These are phyloP conservation scores for Bovichtus diacanthus DNA, from an alignment of 2,797 vertebrate genomes.

Conservation along the genomic window DNA sequence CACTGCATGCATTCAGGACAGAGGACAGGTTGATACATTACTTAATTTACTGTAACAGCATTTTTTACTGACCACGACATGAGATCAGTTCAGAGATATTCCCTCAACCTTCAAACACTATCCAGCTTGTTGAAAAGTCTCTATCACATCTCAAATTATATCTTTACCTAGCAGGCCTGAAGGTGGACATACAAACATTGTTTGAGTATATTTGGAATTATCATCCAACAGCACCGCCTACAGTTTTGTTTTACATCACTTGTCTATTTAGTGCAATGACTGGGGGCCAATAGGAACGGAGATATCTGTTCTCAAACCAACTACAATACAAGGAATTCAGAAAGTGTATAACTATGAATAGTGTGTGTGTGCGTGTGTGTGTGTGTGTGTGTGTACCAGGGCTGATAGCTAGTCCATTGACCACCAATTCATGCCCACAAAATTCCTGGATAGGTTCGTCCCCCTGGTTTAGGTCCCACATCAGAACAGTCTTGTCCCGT, in stretches of 20 bases:
- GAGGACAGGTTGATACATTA: not conserved
- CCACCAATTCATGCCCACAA: constrained; percentile 92
- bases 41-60: not conserved
- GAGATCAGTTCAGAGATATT: not conserved
- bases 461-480: constrained; percentile 91
- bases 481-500: constrained; percentile 90
- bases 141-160: constrained; percentile 5
- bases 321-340: not conserved
- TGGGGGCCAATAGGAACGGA: not conserved
- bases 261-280: not conserved
- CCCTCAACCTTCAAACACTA: not conserved
- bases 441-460: constrained; percentile 88
- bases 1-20: not conserved
- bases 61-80: constrained; percentile 2
- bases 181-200: not conserved
- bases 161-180: not conserved
- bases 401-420: constrained; percentile 93
- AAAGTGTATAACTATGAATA: not conserved
- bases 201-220: not conserved
- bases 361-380: not conserved
- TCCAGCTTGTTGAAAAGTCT: not conserved
- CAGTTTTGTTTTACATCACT: not conserved
- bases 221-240: not conserved
- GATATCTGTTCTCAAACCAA: not conserved
- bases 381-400: constrained; percentile 83